A percentile compares a stretch with the other conserved stretches of the same genome.
These are phyloP conservation scores for Blera fallax DNA, from an alignment of 2,888 invertebrate species.

Conservation along the genomic window DNA sequence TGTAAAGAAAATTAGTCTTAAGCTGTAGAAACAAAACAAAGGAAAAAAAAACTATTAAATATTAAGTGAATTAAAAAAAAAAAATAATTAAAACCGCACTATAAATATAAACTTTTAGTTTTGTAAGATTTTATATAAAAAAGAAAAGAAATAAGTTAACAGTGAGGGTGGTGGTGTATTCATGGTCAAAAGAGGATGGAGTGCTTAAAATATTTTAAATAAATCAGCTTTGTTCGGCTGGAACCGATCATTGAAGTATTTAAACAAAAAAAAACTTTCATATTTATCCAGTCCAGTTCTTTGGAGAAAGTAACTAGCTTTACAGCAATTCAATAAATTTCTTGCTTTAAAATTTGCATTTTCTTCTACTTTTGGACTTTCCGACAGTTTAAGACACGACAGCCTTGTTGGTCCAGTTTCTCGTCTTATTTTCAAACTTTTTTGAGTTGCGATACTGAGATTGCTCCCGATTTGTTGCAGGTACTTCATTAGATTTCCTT, in stretches of 20 bases:
- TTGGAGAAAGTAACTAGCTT: too few relatives aligned
- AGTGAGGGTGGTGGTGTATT: constrained; percentile 30
- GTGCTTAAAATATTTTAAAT: neutral
- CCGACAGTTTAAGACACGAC: too few relatives aligned
- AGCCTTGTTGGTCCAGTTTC: too few relatives aligned
- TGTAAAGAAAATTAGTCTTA: constrained; percentile 30
- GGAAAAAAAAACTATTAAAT: constrained; percentile 5
- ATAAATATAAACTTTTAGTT: constrained; percentile 47
- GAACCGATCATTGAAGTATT: neutral
- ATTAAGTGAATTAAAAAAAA: constrained; percentile 1
- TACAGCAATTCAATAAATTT: too few relatives aligned
- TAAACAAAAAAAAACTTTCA: too few relatives aligned
- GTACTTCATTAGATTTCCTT: too few relatives aligned
- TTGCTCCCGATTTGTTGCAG: too few relatives aligned
- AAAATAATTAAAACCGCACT: neutral
- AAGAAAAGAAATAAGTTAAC: constrained; percentile 16
- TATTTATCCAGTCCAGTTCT: too few relatives aligned
- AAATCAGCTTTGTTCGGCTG: constrained; percentile 3
- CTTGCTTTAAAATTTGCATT: too few relatives aligned
- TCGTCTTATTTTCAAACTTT: too few relatives aligned
- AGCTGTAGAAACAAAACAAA: constrained; percentile 48
- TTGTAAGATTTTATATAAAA: constrained; percentile 42
- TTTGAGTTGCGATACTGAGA: too few relatives aligned
- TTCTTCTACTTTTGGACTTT: too few relatives aligned
- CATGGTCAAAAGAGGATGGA: neutral